Evolutionary conservation across 2,888 invertebrate species (phyloP).

Genomic region (Cantharis nigra): DNA sequence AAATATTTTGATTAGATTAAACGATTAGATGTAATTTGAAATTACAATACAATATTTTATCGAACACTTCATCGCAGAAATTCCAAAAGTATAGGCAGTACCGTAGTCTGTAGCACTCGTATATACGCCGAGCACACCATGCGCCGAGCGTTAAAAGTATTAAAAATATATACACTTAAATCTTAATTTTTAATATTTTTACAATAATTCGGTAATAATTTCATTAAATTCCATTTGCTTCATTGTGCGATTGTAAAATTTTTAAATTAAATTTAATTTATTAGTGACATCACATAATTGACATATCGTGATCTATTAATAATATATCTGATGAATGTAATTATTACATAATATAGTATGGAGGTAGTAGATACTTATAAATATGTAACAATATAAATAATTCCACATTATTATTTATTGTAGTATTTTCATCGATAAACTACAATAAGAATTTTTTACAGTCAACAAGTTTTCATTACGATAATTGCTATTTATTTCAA

Average conservation of each 20-base stretch:
- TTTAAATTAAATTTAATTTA: neutral
- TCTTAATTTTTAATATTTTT: no score
- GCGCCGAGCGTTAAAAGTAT: neutral
- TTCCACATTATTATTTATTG: neutral
- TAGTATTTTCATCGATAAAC: neutral
- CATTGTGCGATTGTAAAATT: neutral
- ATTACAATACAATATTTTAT: neutral
- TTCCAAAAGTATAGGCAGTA: neutral
- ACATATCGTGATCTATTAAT: neutral
- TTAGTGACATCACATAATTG: neutral
- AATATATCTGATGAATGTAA: neutral
- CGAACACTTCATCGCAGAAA: neutral
- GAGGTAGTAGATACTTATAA: no score
- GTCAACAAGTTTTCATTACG: neutral
- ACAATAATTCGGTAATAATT: neutral
- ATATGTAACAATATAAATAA: neutral
- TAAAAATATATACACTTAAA: no score
- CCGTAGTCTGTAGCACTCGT: neutral
- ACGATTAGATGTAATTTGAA: neutral
- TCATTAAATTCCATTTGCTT: neutral
- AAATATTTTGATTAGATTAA: neutral
- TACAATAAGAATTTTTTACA: neutral
- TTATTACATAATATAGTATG: neutral
- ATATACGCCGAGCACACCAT: no score
- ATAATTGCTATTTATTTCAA: neutral